Base-by-base conservation (phyloP, 2,113 vertebrate species). In the Malurus melanocephalus region DNA sequence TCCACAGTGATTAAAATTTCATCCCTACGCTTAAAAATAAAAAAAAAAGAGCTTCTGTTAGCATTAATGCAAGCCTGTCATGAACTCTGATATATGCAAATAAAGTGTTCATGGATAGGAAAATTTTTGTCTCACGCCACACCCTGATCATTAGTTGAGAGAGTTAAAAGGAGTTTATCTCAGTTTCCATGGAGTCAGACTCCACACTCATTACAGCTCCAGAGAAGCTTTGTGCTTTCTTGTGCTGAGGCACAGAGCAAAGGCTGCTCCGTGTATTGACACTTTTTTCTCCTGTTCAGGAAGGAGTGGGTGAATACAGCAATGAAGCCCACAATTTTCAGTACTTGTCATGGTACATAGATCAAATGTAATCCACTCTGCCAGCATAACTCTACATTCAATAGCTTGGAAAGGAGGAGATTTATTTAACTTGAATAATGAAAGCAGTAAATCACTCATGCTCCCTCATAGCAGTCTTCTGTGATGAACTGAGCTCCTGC, bases 311-410 rank as follows among this genome's bases (percentile, higher is more conserved):
- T 95, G 95, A 87, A 81, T 42, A 59, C 43, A 93, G 94, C 92
- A 95, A 96, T 89, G 92, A 96, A 94, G 93, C 93, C 90, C 95
- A 94, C 93, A 95, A 96, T 95, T 91, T 96, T 94, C 92, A 80
- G 90, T 94, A 48, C 95, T 95, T 96, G 94, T 96, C 94, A 94
- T 90, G 90, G 90, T 94, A 95, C 92, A 96, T 86, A 93, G 93
- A 95, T 94, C 92, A 95, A 73, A 86, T 90, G 94, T 93, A 94
- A 94, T 87, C 93, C 67, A 85, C 72, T 95, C 92, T 87, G 94
- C 93, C 92, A 95, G 93, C 87, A 62, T 61, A 91, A 88, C 84
- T 91, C 85, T 88, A 66, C 68, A 93, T 94, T 95, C 78, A 96
- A 53, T 65, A 91, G 93, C 93, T 91, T 40, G 56, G 84, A 59